These are phyloP conservation scores for Steinernema scapterisci DNA, from an alignment of 2,888 invertebrate species.

Conservation along the genomic window DNA sequence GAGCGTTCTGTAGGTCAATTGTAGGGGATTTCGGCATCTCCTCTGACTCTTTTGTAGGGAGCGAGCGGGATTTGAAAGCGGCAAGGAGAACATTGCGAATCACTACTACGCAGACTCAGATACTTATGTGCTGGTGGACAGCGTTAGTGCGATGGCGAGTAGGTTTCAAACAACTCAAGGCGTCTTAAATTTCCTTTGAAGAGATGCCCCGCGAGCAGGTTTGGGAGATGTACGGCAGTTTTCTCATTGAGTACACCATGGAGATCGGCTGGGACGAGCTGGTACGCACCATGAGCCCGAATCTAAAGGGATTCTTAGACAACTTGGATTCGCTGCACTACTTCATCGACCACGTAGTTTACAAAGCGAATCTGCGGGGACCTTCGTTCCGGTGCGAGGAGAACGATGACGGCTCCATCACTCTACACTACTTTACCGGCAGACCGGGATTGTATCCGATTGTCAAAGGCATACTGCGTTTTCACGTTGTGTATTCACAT, in stretches of 20 bases:
- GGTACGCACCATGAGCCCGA: slow-evolving; percentile 61
- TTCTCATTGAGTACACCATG: slow-evolving; percentile 65
- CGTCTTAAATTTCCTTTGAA: slow-evolving; percentile 33
- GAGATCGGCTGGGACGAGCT: slow-evolving; percentile 66
- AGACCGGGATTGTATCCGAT: slow-evolving; percentile 89
- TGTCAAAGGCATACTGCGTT: slow-evolving; percentile 73
- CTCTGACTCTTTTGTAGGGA: too few relatives aligned
- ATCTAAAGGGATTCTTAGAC: slow-evolving; percentile 81
- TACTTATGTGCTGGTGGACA: slow-evolving; percentile 61
- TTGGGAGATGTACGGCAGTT: slow-evolving; percentile 66
- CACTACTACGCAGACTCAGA: slow-evolving; percentile 65
- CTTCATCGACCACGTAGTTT: slow-evolving; percentile 66
- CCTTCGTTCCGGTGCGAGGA: slow-evolving; percentile 92
- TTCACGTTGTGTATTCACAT: not conserved
- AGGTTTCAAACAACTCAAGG: slow-evolving; percentile 4
- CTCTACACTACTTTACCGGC: slow-evolving; percentile 92
- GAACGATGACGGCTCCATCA: slow-evolving; percentile 82
- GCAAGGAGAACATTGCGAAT: slow-evolving; percentile 66
- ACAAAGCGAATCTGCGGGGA: slow-evolving; percentile 63
- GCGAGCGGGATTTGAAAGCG: slow-evolving; percentile 61
- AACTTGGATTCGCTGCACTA: slow-evolving; percentile 91
- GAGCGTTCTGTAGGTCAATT: slow-evolving; percentile 54
- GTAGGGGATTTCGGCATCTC: slow-evolving; percentile 13
- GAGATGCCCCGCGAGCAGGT: slow-evolving; percentile 63
- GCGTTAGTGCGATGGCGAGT: slow-evolving; percentile 60